These are phyloP conservation scores for Formica selysi DNA, from an alignment of 1,140 invertebrate species.

Conservation along the genomic window DNA sequence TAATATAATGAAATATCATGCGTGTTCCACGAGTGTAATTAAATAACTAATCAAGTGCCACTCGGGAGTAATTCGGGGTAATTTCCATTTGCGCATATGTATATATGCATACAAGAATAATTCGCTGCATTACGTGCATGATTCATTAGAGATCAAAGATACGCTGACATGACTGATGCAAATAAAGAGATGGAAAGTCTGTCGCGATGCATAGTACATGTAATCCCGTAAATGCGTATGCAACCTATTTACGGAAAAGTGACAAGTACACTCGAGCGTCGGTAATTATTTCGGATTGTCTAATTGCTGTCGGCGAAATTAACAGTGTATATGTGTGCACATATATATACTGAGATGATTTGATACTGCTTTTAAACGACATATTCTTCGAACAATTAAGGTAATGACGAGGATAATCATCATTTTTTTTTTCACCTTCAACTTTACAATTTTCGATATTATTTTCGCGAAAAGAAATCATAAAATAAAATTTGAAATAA, in stretches of 20 bases:
- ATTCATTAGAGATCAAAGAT: slow-evolving; percentile 45
- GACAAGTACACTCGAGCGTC: background rate
- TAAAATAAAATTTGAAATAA: too few relatives aligned
- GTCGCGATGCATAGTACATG: background rate
- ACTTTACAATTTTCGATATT: background rate
- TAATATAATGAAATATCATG: too few relatives aligned
- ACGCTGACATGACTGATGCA: background rate
- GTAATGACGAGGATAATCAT: too few relatives aligned
- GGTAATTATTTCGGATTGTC: slow-evolving; percentile 11
- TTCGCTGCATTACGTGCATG: slow-evolving; percentile 7
- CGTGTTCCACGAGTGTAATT: background rate
- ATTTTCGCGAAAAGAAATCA: background rate
- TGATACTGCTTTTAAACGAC: too few relatives aligned
- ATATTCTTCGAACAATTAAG: too few relatives aligned
- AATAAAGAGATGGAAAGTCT: background rate
- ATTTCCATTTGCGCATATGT: background rate
- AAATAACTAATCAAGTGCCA: background rate
- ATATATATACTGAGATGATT: background rate
- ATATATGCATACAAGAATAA: background rate
- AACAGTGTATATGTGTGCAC: background rate
- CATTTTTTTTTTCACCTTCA: too few relatives aligned
- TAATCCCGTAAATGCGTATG: slow-evolving; percentile 20
- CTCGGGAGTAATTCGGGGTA: background rate
- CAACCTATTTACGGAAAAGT: slow-evolving; percentile 3
- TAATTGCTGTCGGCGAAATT: slow-evolving; percentile 38